Base-by-base conservation (phyloP, 2,888 invertebrate genomes). In the Serrognathus titanus region DNA sequence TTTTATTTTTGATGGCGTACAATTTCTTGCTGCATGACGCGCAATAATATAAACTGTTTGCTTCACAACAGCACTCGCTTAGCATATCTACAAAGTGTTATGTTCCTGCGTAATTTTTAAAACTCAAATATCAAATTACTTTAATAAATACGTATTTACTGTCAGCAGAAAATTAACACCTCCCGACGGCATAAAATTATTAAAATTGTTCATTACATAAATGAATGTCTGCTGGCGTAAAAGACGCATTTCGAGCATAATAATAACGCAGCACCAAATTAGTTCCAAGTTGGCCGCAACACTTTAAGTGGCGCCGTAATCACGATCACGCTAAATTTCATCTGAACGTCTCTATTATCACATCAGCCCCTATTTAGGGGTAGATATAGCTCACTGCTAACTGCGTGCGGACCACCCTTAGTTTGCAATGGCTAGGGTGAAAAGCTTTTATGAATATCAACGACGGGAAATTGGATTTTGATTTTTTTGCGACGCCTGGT, bases 301-400 rank as follows among this genome's bases (percentile, higher is more conserved):
- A 51, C 55, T 55, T 41, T 24, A 51, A 48, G 55, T 37, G 56
- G 40, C 56, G 56, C 39, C 40, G 35, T 52, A 53, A 69, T 71
- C 69, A 61, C 63, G 65, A 71, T 71, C 69, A 71, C 71, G 72
- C 66, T 72, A 71, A 73, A 74, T 74, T 74, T 71, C 68, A 71
- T 69, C 71, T 69, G 66, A 68, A 72, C 71, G 71, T 71, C 70
- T 72, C 70, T 69, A 73, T 75, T 73, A 74, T 72, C 72, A 65
- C 71, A 67, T 70, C 67, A 66, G 63, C 53, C 57, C 53, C 31
- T 68, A 65, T 68, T 67, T 66, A 59, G 65, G 67, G 67, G 67
- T 65, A 67, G 69, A 70, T 69, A 67, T 58, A 63, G 63, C 63
- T 59, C 54, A 60, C 61, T 60, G 65, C 62, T 65, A 68, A 69